A percentile compares a stretch with the other conserved stretches of the same genome.
phyloP scores from a whole-genome alignment of 2,113 vertebrate species.

The Sinocyclocheilus rhinocerous region DNA sequence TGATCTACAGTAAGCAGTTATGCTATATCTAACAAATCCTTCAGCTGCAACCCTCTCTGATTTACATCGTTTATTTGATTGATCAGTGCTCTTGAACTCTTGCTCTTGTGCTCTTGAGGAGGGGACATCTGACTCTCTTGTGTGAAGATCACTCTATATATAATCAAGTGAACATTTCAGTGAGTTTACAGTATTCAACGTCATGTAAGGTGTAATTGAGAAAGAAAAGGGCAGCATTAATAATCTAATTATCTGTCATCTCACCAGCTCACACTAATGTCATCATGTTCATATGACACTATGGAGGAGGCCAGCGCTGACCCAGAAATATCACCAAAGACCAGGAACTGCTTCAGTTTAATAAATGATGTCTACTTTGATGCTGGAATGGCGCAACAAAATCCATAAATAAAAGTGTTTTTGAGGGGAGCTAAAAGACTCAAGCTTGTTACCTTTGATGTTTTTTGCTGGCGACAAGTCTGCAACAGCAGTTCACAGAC shows the following conservation, averaged over 20 bases:
- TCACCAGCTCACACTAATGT: constrained; percentile 47
- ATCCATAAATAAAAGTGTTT: background rate
- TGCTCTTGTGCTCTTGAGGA: too few species aligned
- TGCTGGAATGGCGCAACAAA: background rate
- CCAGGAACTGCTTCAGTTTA: background rate
- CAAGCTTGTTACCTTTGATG: background rate
- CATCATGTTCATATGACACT: constrained; percentile 45
- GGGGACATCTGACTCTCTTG: too few species aligned
- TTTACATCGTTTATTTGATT: too few species aligned
- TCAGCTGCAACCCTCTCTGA: too few species aligned
- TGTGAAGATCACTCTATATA: too few species aligned
- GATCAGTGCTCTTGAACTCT: too few species aligned
- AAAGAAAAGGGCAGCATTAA: constrained; percentile 50
- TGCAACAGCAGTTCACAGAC: background rate
- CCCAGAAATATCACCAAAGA: constrained; percentile 4
- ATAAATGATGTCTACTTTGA: constrained; percentile 7
- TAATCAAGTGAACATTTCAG: too few species aligned
- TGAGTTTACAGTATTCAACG: too few species aligned
- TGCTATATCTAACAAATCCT: too few species aligned
- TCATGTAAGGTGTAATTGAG: constrained; percentile 45
- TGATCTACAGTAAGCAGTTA: too few species aligned
- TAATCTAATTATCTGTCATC: constrained; percentile 45
- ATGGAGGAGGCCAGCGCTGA: constrained; percentile 6
- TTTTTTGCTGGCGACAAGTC: background rate
- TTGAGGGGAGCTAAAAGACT: background rate